Evolutionary conservation across 2,113 vertebrate genomes (phyloP).

Genomic region (Aphelocoma coerulescens): DNA sequence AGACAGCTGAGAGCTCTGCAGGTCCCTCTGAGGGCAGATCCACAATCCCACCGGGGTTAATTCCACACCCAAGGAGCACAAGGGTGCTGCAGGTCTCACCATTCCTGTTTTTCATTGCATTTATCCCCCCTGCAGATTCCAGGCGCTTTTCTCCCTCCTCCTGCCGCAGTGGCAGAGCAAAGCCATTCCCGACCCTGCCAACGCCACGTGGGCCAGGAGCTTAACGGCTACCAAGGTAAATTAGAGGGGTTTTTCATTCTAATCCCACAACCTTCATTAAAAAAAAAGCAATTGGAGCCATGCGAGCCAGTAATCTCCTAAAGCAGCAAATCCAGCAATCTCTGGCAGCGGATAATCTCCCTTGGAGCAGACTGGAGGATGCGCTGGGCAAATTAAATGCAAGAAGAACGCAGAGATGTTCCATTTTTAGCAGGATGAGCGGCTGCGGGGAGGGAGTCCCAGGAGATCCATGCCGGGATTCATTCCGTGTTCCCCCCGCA

Average conservation of each 20-base stretch:
- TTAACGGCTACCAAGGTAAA: conserved; percentile 48
- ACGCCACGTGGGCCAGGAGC: conserved; percentile 68
- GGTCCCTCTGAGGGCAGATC: accelerated
- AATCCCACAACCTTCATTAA: neutral
- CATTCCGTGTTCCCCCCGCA: neutral
- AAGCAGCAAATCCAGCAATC: neutral
- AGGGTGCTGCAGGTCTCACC: neutral
- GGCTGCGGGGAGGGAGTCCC: accelerated
- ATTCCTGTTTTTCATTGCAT: accelerated
- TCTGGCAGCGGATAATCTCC: accelerated
- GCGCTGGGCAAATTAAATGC: accelerated
- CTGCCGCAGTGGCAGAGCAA: conserved; percentile 48
- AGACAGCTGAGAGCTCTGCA: neutral
- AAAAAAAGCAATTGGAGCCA: accelerated
- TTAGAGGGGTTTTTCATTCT: neutral
- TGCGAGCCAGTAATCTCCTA: accelerated
- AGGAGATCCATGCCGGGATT: accelerated
- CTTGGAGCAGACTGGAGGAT: accelerated
- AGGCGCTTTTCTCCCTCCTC: conserved; percentile 12
- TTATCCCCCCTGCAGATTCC: neutral
- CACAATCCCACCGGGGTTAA: accelerated
- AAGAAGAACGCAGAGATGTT: accelerated
- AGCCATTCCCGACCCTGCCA: conserved; percentile 75
- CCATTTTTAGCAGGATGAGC: accelerated
- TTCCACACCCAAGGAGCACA: accelerated